phyloP scores from a whole-genome alignment of 2,797 vertebrate genomes.

The Artibeus jamaicensis region DNA sequence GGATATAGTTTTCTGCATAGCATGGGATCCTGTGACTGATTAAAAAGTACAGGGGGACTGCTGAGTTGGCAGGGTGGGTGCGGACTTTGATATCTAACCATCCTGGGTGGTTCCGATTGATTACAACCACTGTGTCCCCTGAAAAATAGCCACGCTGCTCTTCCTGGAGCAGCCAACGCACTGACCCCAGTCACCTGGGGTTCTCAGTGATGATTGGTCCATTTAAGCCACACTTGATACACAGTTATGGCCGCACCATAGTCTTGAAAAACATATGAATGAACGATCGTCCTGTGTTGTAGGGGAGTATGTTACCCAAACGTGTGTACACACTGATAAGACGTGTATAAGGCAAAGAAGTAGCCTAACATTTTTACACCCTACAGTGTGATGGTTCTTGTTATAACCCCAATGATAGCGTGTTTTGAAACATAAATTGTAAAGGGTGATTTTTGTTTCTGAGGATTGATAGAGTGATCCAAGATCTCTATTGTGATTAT shows the following conservation, averaged over 20 bases:
- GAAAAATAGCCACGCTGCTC: neutral
- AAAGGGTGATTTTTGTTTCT: neutral
- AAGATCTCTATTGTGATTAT: neutral
- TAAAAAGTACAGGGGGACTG: neutral
- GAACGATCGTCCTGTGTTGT: neutral
- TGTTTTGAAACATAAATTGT: neutral
- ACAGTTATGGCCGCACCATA: neutral
- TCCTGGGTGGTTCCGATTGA: neutral
- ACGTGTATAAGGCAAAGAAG: neutral
- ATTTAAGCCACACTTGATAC: neutral
- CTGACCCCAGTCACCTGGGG: rapidly evolving
- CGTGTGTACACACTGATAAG: neutral
- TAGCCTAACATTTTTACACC: neutral
- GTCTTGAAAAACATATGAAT: neutral
- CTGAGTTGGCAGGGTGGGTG: neutral
- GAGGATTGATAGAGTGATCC: neutral
- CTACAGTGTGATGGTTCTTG: neutral
- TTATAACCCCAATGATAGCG: neutral
- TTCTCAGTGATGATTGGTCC: neutral
- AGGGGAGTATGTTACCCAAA: neutral
- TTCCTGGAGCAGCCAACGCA: neutral
- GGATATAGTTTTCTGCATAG: neutral
- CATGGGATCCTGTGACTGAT: neutral
- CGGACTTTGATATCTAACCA: neutral
- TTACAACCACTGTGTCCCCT: neutral